A percentile compares a stretch with the other conserved stretches of the same genome.
phyloP scores from a whole-genome alignment of 2,888 invertebrate species.

The Sarcophaga caerulescens region DNA sequence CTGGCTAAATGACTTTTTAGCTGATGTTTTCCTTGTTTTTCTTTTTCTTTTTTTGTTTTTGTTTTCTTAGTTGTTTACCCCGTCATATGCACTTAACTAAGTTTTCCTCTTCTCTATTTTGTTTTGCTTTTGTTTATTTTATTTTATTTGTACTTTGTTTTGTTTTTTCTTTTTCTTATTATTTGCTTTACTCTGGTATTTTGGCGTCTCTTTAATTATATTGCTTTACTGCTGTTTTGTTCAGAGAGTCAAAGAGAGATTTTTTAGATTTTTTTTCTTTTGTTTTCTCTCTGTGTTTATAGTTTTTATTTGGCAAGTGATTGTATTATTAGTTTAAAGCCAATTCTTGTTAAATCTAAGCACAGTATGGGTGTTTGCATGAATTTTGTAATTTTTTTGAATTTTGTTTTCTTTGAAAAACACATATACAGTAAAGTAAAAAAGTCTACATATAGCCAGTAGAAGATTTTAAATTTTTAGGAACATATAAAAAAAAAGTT shows the following conservation, averaged over 20 bases:
- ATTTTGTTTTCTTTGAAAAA: conserved; percentile 44
- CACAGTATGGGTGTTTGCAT: conserved; percentile 71
- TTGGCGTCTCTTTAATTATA: too few relatives aligned
- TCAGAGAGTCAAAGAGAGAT: too few relatives aligned
- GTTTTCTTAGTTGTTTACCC: conserved; percentile 7
- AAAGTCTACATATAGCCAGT: too few relatives aligned
- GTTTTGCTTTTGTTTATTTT: conserved; percentile 71
- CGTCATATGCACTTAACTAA: background rate
- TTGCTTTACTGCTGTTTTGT: too few relatives aligned
- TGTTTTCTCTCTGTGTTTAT: conserved; percentile 69
- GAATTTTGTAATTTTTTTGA: conserved; percentile 35
- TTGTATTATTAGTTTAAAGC: conserved; percentile 68
- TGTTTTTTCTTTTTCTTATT: conserved; percentile 17
- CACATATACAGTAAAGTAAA: too few relatives aligned
- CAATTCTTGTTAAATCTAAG: conserved; percentile 61
- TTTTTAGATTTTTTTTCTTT: conserved; percentile 69
- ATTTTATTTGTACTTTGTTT: conserved; percentile 47
- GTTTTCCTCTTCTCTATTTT: conserved; percentile 34
- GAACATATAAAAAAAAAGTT: too few relatives aligned
- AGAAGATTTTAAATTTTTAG: too few relatives aligned
- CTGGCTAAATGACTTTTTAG: conserved; percentile 4
- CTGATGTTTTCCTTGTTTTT: conserved; percentile 11
- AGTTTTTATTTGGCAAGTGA: conserved; percentile 65
- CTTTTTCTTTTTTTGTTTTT: conserved; percentile 19
- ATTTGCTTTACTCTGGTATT: conserved; percentile 8